Evolutionary conservation across 2,797 vertebrate species (phyloP).

Genomic region (Lacerta bilineata): DNA sequence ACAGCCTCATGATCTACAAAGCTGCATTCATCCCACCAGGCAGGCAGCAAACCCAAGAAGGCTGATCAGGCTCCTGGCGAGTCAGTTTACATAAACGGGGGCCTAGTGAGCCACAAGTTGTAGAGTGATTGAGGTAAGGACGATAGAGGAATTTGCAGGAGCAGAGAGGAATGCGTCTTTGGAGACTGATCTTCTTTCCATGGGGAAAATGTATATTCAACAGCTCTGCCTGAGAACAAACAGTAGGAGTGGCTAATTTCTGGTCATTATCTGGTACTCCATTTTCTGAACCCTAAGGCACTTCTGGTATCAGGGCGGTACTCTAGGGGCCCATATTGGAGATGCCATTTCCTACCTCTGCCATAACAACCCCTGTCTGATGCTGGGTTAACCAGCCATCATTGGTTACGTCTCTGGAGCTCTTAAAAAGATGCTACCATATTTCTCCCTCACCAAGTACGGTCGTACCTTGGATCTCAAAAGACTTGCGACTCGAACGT

Average conservation of each 20-base stretch:
- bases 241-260: neutral
- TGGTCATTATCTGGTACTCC: neutral
- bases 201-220: constrained; percentile 45
- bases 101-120: neutral
- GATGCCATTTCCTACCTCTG: neutral
- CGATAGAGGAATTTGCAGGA: constrained; percentile 23
- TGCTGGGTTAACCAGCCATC: neutral
- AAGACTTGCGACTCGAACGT: too few species aligned
- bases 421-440: neutral
- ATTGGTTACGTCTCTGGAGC: neutral
- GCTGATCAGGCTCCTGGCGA: neutral
- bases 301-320: too few species aligned
- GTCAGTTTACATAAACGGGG: neutral
- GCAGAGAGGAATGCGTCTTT: neutral
- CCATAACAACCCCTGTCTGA: neutral
- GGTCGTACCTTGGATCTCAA: too few species aligned
- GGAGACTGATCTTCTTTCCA: constrained; percentile 43
- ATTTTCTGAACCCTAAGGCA: neutral
- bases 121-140: neutral
- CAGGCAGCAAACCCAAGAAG: neutral
- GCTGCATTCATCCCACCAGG: neutral
- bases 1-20: neutral
- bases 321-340: too few species aligned
- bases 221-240: constrained; percentile 46
- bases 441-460: neutral